These are phyloP conservation scores for Cryptocephalus primarius DNA, from an alignment of 2,888 invertebrate species.

Conservation along the genomic window DNA sequence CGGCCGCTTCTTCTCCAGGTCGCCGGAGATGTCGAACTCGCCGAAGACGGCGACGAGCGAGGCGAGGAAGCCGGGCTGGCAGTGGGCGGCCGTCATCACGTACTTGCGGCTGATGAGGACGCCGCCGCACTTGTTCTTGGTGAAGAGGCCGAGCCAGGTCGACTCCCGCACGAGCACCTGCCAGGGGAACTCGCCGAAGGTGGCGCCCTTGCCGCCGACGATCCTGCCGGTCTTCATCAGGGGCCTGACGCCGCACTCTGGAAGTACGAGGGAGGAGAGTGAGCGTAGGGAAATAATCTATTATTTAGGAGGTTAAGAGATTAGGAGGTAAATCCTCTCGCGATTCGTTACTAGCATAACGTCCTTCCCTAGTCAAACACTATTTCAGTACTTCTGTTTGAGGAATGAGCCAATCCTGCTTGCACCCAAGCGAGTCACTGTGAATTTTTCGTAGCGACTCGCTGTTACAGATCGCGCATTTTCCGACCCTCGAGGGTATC, in stretches of 20 bases:
- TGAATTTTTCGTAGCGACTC: too few species aligned
- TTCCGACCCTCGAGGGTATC: too few species aligned
- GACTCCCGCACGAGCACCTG: conserved; percentile 85
- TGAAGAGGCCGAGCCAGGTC: conserved; percentile 87
- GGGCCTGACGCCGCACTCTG: conserved; percentile 84
- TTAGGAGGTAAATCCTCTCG: too few species aligned
- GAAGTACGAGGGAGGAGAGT: conserved; percentile 18
- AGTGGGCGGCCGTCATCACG: conserved; percentile 89
- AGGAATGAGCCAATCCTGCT: too few species aligned
- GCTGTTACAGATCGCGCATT: too few species aligned
- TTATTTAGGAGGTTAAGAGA: too few species aligned
- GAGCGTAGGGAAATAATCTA: too few species aligned
- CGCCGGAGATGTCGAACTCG: conserved; percentile 81
- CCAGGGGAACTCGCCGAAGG: conserved; percentile 88
- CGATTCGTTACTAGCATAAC: too few species aligned
- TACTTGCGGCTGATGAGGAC: conserved; percentile 81
- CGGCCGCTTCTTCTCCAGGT: conserved; percentile 65
- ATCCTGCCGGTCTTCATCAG: conserved; percentile 69
- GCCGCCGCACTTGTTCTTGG: conserved; percentile 91
- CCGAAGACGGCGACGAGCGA: conserved; percentile 85
- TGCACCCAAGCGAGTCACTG: too few species aligned
- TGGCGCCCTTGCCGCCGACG: conserved; percentile 79
- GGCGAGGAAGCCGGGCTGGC: conserved; percentile 87
- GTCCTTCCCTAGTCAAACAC: too few species aligned
- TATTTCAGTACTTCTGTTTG: too few species aligned